Conservation (phyloP, 2,113 vertebrate genomes). For the Tetrax tetrax region DNA sequence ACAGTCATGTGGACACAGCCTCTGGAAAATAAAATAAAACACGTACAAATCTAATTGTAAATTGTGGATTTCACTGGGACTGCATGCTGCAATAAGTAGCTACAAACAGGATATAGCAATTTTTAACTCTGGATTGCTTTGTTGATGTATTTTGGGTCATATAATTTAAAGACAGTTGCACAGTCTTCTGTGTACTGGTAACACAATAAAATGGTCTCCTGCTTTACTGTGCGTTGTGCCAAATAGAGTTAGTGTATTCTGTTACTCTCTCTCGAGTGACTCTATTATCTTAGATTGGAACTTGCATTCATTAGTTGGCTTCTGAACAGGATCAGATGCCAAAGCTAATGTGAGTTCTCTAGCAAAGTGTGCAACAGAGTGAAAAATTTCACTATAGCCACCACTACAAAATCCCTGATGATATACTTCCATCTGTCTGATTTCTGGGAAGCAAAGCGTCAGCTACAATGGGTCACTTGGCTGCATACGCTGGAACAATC, state of each 20-base stretch:
- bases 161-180: conserved; percentile 27
- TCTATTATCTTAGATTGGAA: conserved; percentile 47
- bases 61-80: neutral
- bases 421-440: conserved; percentile 31
- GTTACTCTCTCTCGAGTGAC: conserved; percentile 36
- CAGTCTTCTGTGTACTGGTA: neutral
- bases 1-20: neutral
- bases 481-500: neutral
- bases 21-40: neutral
- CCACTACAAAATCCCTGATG: conserved; percentile 26
- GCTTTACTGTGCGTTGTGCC: conserved; percentile 10
- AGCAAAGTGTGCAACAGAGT: conserved; percentile 57
- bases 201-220: conserved; percentile 37
- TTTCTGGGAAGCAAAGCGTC: conserved; percentile 48
- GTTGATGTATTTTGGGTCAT: conserved; percentile 21
- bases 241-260: conserved; percentile 24
- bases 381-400: conserved; percentile 45
- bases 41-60: neutral
- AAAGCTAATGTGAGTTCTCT: conserved; percentile 51
- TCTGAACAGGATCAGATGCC: conserved; percentile 55
- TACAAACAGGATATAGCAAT: neutral
- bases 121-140: conserved; percentile 24
- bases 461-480: neutral
- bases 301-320: conserved; percentile 57
- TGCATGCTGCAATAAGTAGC: neutral